Base-by-base conservation (phyloP, 2,113 vertebrate genomes). In the Pygoscelis antarcticus region DNA sequence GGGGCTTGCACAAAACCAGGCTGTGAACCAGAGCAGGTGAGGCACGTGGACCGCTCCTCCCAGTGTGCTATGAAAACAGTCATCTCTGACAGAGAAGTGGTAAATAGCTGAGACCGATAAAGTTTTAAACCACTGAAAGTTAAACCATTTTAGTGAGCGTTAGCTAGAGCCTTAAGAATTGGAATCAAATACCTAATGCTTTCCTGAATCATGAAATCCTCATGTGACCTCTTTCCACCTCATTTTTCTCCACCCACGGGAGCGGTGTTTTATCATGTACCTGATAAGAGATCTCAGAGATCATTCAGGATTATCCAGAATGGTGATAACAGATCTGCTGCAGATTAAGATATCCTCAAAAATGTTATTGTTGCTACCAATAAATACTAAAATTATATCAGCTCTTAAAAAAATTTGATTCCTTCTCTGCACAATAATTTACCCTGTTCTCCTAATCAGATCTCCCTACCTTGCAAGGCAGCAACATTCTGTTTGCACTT, bases 361-460 rank as follows among this genome's bases (percentile, higher is more conserved):
- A 95, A 91, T 55, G 21, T 44, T 52, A 86, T 26, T 82, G 40
- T 29, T 83, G 65, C 42, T 87, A 79, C 57, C 78, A 83, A 46
- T 49, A 95, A 91, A 79, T 49, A 87, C 62, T 57, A 68, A 72
- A 90, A 90, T 55, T 55, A 15, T 57, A 88, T 40, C 29, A 13
- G 8, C 40, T 94, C 23, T 47, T 52, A 76, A 76, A 91, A 72
- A 65, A 51, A 75, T 16, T 4, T 30, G 16, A 82, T 87, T 91
- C 32, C 29, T 83, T 80, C 62, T 76, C 79, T 66, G 54, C 34
- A 72, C 65, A 90, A 29, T 46, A 83, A 84, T 90, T 89, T 65
- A 84, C 40, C 52, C 82, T 76, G 36, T 54, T 89, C 87, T 94
- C 76, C 86, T 64, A 82, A 97, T 32, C 46, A 96, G 52, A 90